Conservation (phyloP, 2,888 invertebrate genomes). For the Sclerodermus sp. region DNA sequence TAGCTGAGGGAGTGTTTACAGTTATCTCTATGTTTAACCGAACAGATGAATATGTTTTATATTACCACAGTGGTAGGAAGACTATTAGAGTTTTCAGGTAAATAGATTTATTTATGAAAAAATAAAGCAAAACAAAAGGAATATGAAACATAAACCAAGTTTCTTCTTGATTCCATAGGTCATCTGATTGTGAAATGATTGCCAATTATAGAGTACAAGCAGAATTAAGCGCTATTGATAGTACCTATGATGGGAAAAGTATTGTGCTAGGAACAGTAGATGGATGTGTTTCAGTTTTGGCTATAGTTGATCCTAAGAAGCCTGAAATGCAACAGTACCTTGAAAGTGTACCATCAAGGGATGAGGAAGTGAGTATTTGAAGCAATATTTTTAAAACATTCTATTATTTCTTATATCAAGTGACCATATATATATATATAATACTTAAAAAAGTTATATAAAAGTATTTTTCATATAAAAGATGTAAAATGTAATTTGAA, state of each 20-base stretch:
- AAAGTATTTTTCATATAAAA: no score
- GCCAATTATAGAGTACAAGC: conserved; percentile 92
- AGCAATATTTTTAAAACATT: no score
- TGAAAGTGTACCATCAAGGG: conserved; percentile 70
- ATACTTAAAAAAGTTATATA: no score
- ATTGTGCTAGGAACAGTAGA: conserved; percentile 90
- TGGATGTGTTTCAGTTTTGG: conserved; percentile 89
- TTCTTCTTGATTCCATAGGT: conserved; percentile 63
- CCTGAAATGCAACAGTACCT: conserved; percentile 68
- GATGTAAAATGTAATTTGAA: no score
- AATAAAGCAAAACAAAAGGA: neutral
- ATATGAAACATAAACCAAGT: neutral
- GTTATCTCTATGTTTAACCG: conserved; percentile 93
- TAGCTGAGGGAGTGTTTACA: conserved; percentile 96
- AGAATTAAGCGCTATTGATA: conserved; percentile 84
- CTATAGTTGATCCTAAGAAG: conserved; percentile 73
- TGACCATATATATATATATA: no score
- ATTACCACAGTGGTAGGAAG: conserved; percentile 94
- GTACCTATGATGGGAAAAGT: conserved; percentile 79
- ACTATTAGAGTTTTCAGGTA: conserved; percentile 90
- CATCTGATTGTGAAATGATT: conserved; percentile 85
- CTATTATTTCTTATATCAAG: no score
- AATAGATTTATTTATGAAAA: conserved; percentile 10
- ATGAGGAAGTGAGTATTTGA: conserved; percentile 62
- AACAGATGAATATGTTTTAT: conserved; percentile 92